phyloP scores from a whole-genome alignment of 2,888 invertebrate genomes.

The Noctua janthe region DNA sequence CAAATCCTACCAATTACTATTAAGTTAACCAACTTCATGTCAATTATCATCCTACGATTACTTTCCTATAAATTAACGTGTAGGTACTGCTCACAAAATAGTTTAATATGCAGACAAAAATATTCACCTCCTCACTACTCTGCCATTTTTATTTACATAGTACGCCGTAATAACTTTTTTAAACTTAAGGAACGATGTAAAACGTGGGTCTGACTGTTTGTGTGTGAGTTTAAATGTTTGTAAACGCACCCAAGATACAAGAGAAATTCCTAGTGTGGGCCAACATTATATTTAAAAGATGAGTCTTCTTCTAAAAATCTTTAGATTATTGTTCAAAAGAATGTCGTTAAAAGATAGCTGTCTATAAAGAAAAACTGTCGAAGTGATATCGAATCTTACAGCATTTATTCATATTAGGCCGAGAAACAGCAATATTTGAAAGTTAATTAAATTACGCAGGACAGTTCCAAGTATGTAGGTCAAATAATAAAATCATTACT shows the following conservation, averaged over 20 bases:
- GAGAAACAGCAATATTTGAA: too few relatives aligned
- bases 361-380: too few relatives aligned
- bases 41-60: slow-evolving; percentile 37
- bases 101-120: background rate
- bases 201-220: background rate
- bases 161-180: background rate
- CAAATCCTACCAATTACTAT: slow-evolving; percentile 34
- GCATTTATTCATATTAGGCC: too few relatives aligned
- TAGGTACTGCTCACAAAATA: slow-evolving; percentile 1
- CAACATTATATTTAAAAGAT: too few relatives aligned
- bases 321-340: too few relatives aligned
- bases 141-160: background rate
- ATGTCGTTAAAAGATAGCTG: too few relatives aligned
- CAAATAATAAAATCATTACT: background rate
- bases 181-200: background rate
- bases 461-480: background rate
- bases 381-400: too few relatives aligned
- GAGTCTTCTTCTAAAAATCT: too few relatives aligned
- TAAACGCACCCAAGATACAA: too few relatives aligned
- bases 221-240: too few relatives aligned
- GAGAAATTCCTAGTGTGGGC: too few relatives aligned
- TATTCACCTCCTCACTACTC: background rate
- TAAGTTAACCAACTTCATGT: slow-evolving; percentile 30
- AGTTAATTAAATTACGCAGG: too few relatives aligned
- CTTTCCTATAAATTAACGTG: slow-evolving; percentile 22